These are phyloP conservation scores for Sicus ferrugineus DNA, from an alignment of 2,888 invertebrate genomes.

Conservation along the genomic window DNA sequence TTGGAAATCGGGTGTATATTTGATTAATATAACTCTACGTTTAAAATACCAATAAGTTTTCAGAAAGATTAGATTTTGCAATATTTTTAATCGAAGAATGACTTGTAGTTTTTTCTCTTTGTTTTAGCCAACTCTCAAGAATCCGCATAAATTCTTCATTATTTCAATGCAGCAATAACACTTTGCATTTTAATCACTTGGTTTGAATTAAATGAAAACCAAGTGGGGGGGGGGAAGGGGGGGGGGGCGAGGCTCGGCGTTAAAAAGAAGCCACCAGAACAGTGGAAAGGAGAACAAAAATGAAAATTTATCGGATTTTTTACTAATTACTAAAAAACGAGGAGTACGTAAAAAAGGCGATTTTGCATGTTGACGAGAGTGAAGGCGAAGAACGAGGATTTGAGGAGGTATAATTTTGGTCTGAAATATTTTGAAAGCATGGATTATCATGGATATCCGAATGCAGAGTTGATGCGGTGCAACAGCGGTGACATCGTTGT, in stretches of 20 bases:
- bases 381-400: neutral
- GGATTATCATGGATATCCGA: slow-evolving; percentile 21
- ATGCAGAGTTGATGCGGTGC: slow-evolving; percentile 3
- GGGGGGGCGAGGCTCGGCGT: neutral
- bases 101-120: too few relatives aligned
- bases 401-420: slow-evolving; percentile 17
- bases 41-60: too few relatives aligned
- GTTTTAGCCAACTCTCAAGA: too few relatives aligned
- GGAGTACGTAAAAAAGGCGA: neutral
- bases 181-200: slow-evolving; percentile 27
- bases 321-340: slow-evolving; percentile 21
- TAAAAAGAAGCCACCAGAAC: neutral
- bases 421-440: slow-evolving; percentile 25
- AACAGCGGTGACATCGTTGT: neutral
- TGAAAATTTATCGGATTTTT: slow-evolving; percentile 15
- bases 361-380: neutral
- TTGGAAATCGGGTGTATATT: too few relatives aligned
- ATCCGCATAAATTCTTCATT: slow-evolving; percentile 18
- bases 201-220: neutral
- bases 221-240: neutral
- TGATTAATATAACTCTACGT: too few relatives aligned
- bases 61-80: too few relatives aligned
- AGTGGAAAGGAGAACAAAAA: neutral
- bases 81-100: too few relatives aligned
- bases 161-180: slow-evolving; percentile 12